Evolutionary conservation across 2,797 vertebrate genomes (phyloP).

Genomic region (Enteromius thamalakanensis): DNA sequence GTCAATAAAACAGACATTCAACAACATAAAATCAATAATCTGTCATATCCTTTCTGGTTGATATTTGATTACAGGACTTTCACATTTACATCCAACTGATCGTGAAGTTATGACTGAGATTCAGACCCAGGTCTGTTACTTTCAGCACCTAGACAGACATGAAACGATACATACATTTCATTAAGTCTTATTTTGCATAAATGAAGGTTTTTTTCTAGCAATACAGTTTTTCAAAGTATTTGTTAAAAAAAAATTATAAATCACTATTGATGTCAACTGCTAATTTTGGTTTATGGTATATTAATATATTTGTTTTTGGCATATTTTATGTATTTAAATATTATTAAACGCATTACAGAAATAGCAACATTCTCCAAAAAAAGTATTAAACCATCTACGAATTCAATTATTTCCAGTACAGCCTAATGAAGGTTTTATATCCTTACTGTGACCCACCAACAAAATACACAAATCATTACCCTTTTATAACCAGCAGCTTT

Average conservation of each 20-base stretch:
- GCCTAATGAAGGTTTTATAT: background rate
- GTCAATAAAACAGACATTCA: slow-evolving; percentile 2
- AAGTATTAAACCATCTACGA: too few species aligned
- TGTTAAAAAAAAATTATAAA: background rate
- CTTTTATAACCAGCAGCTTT: background rate
- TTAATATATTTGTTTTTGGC: too few species aligned
- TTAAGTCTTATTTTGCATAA: background rate
- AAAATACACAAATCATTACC: background rate
- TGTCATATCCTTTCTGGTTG: background rate
- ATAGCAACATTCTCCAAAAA: background rate
- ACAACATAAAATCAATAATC: slow-evolving; percentile 26
- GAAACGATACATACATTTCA: background rate
- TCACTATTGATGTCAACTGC: background rate
- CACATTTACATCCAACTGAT: slow-evolving; percentile 79
- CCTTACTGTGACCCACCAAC: background rate
- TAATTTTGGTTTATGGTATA: background rate
- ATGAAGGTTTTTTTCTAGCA: background rate
- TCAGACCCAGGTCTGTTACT: slow-evolving; percentile 76
- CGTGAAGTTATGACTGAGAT: slow-evolving; percentile 83
- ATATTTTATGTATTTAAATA: background rate
- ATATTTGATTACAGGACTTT: background rate
- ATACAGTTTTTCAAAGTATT: too few species aligned
- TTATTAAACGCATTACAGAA: background rate
- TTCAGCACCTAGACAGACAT: slow-evolving; percentile 64
- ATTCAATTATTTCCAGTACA: background rate